phyloP scores from a whole-genome alignment of 2,113 vertebrate species.

The Hydrolagus affinis region DNA sequence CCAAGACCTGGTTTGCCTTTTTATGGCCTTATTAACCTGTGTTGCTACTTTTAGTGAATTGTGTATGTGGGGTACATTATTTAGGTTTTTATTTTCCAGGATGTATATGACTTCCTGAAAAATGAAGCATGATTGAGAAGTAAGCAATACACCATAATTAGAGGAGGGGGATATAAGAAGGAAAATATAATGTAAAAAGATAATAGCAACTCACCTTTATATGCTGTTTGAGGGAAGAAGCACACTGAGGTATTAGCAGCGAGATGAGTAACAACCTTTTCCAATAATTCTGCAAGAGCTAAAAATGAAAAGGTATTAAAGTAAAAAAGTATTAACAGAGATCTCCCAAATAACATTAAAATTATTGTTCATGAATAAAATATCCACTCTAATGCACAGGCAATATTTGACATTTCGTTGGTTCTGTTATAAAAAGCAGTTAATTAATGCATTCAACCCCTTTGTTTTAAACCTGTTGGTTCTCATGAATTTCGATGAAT shows the following conservation, averaged over 20 bases:
- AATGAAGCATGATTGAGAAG: too few species aligned
- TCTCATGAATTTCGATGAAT: neutral
- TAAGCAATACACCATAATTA: too few species aligned
- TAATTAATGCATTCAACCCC: neutral
- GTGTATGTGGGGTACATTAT: too few species aligned
- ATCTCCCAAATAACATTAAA: constrained; percentile 23
- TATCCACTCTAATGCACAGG: neutral
- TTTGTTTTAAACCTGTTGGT: neutral
- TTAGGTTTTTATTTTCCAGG: too few species aligned
- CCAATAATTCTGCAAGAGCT: constrained; percentile 79
- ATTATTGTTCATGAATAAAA: neutral
- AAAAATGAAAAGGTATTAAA: constrained; percentile 40
- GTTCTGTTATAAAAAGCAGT: neutral
- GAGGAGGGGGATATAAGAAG: too few species aligned
- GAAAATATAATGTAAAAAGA: too few species aligned
- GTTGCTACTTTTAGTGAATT: too few species aligned
- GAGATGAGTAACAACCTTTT: constrained; percentile 66
- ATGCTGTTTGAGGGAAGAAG: constrained; percentile 59
- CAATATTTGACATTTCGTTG: neutral
- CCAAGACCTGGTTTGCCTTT: too few species aligned
- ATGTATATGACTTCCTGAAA: too few species aligned
- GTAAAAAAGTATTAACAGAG: constrained; percentile 34
- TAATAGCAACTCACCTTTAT: constrained; percentile 65
- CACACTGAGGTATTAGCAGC: constrained; percentile 57
- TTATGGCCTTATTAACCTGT: too few species aligned